Evolutionary conservation across 2,113 vertebrate genomes (phyloP), one percentile per base, ranked within the genome.

Genomic region (Nansenia antarctica): DNA sequence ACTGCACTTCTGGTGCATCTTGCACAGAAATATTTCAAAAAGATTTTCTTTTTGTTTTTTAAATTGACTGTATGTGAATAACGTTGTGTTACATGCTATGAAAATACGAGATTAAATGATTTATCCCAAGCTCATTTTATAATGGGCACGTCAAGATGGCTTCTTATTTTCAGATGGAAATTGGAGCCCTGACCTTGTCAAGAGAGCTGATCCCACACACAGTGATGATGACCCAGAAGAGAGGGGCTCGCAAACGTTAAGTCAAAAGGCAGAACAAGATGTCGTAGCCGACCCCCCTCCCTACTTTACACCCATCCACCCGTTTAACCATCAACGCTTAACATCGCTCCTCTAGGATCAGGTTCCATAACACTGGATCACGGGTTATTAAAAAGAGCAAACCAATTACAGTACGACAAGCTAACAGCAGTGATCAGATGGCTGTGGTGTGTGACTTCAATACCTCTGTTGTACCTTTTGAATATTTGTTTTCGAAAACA

Each of bases 321-420:
- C 30, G 45, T 29, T 42, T 15, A 34, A 20, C 30, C 26, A 32
- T 61, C 15, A 45, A 14, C 29, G 29, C 54, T 64, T 58, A 71
- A 64, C 65, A 65, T 58, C 63, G 34, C 35, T 32, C 26, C 45
- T 34, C n/a, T 8, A 47, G 69, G 53, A 71, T 74, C 63, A 67
- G 30, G 72, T 73, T 70, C 42, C 35, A 70, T 66, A 67, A 73
- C 62, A 69, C 15, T 45, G 58, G 45, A 35, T 65, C 65, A 76
- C 54, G 30, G 59, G 52, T 29, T 47, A 55, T 26, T 39, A 15
- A 31, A 45, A 66, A 70, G 27, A 59, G 42, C 54, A 60, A 42
- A 39, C n/a, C n/a, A n/a, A n/a, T n/a, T n/a, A n/a, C 29, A n/a
- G 42, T 67, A 24, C 24, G 67, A 70, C 29, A 58, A 14, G 37